Evolutionary conservation across 2,113 vertebrate species (phyloP), one percentile per base, ranked within the genome.

Genomic region (Bothrops jararaca): DNA sequence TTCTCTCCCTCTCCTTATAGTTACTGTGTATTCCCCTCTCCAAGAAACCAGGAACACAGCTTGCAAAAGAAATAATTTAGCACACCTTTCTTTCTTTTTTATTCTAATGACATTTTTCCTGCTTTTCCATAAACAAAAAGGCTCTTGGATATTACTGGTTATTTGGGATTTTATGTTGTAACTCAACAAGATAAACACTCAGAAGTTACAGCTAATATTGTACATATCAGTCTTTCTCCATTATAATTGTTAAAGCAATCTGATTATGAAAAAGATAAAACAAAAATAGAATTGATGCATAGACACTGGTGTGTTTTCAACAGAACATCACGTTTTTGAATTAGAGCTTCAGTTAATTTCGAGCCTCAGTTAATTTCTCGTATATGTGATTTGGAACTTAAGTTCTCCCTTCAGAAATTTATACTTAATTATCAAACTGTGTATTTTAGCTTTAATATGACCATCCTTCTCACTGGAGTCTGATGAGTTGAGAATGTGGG

Each of bases 401-500:
- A 91, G 45, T 42, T 22, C 11, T 52, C 6, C 48, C 56, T 92
- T 92, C 85, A 89, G 50, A 87, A 94, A 57, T 89, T 23, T 45
- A 50, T 93, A 0, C 54, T 80, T 29, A 91, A 74, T 11, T 54
- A 53, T 18, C 85, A 2, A 50, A 29, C 0, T 90, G 50, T 90
- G 26, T 85, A 0, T 13, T 80, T 88, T 54, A 50, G 86, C 45
- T 2, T 94, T 50, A 74, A 91, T 56, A 13, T 0, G 0, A 1
- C 3, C 50, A 53, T 91, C 64, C 4, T 86, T 11, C 3, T 85
- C 0, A 12, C 52, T 10, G 3, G 22, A 86, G 42, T 89, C 88
- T 94, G 92, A 24, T 1, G 0, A 12, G 1, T 29, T 5, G 34
- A 23, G 6, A 0, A 0, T 0, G 5, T 4, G 23, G 57, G 18